These are phyloP conservation scores for Urocitellus parryii DNA, from an alignment of 2,113 vertebrate genomes.

Conservation along the genomic window DNA sequence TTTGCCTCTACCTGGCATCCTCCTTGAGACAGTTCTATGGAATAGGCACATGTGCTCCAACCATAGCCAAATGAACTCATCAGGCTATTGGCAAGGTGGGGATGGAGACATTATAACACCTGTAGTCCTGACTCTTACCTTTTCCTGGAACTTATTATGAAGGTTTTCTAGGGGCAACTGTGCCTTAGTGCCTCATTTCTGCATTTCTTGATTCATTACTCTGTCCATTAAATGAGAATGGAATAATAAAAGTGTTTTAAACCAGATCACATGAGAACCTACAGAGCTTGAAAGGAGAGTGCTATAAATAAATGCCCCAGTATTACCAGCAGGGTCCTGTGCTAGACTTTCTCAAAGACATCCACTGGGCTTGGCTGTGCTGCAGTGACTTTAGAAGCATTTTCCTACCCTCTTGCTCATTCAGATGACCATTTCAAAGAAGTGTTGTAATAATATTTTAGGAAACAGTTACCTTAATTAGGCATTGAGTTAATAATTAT, in stretches of 20 bases:
- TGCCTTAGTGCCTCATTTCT: neutral
- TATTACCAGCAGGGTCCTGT: fast-evolving
- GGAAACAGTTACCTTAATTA: neutral
- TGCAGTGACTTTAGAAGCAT: neutral
- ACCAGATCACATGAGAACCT: neutral
- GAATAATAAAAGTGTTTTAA: neutral
- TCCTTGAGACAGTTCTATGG: neutral
- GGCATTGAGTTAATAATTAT: neutral
- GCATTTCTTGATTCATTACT: neutral
- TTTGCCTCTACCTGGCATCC: neutral
- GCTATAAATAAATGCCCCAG: neutral
- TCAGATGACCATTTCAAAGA: neutral
- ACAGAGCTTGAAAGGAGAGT: neutral
- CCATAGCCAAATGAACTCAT: neutral
- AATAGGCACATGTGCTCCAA: neutral
- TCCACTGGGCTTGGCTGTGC: fast-evolving
- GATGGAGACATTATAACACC: neutral
- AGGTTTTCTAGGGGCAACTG: no score
- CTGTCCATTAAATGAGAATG: neutral
- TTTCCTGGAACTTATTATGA: neutral
- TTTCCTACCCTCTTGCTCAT: neutral
- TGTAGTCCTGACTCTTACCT: neutral
- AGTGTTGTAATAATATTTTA: neutral
- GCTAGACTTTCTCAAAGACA: neutral
- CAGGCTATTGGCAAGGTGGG: neutral